Evolutionary conservation across 2,113 vertebrate species (phyloP).

Genomic region (Pachypanchax playfairii): DNA sequence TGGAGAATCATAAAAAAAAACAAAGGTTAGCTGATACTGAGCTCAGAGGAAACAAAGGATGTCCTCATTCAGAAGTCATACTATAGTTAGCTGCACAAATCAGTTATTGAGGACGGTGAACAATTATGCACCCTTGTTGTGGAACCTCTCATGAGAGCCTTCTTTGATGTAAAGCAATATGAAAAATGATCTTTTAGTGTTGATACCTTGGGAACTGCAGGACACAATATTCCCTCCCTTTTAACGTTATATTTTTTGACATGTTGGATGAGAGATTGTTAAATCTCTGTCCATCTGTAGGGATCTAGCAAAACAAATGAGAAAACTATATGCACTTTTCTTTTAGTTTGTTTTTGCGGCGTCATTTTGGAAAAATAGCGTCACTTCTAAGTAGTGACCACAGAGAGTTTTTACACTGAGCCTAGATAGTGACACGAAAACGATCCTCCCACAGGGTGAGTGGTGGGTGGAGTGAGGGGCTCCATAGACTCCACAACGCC

Average conservation of each 20-base stretch:
- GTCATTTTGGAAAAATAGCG: conserved; percentile 12
- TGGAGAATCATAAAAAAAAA: conserved; percentile 19
- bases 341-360: not conserved
- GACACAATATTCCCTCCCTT: not conserved
- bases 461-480: too few species aligned
- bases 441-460: conserved; percentile 22
- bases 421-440: conserved; percentile 26
- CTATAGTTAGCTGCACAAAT: conserved; percentile 2
- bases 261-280: too few species aligned
- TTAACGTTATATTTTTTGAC: not conserved
- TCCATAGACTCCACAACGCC: conserved; percentile 30
- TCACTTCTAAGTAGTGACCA: conserved; percentile 15
- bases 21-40: conserved; percentile 51
- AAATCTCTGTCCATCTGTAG: too few species aligned
- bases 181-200: not conserved
- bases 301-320: too few species aligned
- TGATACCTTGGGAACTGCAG: not conserved
- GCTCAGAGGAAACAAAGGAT: conserved; percentile 41
- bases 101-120: conserved; percentile 3
- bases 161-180: conserved; percentile 6
- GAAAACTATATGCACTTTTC: too few species aligned
- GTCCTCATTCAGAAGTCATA: conserved; percentile 35
- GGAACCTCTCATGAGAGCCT: not conserved
- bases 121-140: conserved; percentile 17
- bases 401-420: conserved; percentile 18